Evolutionary conservation across 2,888 invertebrate species (phyloP).

Genomic region (Plagodis pulveraria): DNA sequence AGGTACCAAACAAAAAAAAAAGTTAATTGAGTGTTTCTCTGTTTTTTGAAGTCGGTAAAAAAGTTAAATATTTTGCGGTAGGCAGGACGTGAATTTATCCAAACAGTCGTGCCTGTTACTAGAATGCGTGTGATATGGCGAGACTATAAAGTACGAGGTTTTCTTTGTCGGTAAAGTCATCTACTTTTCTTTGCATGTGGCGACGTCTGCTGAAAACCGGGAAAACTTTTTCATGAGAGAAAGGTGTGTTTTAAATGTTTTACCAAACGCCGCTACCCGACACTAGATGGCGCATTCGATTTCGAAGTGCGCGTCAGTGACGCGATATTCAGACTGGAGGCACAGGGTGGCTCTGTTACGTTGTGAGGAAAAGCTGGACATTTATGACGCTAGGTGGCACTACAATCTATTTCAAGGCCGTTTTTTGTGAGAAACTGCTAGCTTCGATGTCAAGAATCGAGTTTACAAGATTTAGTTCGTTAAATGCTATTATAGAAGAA

Average conservation of each 20-base stretch:
- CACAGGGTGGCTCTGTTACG: background rate
- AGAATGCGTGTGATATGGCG: no score
- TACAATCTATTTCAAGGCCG: background rate
- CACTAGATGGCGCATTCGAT: constrained; percentile 54
- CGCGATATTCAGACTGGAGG: background rate
- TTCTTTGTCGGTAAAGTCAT: constrained; percentile 32
- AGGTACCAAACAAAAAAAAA: no score
- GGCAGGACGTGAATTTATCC: no score
- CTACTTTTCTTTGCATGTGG: background rate
- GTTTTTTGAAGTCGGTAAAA: no score
- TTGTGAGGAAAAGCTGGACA: background rate
- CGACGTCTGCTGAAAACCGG: constrained; percentile 24
- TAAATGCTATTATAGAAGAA: no score
- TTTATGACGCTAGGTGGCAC: constrained; percentile 23
- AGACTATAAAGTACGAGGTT: background rate
- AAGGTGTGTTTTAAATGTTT: constrained; percentile 1
- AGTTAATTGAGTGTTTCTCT: no score
- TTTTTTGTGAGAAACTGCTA: no score
- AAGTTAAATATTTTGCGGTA: no score
- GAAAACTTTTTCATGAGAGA: constrained; percentile 13
- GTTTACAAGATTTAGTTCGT: no score
- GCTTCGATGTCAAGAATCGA: no score
- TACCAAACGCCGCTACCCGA: constrained; percentile 47
- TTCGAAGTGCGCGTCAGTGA: constrained; percentile 1
- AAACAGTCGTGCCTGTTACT: no score